Percentiles rank a stretch among this genome's conserved stretches.
Conservation (phyloP, 2,113 vertebrate species). For the Sakesphorus luctuosus region DNA sequence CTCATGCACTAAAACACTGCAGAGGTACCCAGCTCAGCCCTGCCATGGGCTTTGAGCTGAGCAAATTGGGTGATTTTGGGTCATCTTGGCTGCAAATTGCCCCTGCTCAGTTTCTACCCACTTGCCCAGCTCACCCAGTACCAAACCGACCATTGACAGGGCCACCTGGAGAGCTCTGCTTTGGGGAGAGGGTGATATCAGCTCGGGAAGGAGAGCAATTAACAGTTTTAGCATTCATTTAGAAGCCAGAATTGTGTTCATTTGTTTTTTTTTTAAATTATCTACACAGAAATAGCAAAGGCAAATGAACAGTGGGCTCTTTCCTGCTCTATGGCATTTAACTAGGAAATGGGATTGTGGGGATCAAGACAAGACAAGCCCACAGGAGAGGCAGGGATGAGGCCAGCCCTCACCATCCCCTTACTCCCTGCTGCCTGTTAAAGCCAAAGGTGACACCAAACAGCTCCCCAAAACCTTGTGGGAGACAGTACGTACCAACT, state of each 20-base stretch:
- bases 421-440: not conserved
- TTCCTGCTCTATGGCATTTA: not conserved
- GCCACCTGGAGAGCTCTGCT: not conserved
- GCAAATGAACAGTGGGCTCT: not conserved
- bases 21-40: not conserved
- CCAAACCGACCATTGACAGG: not conserved
- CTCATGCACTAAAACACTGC: rapidly evolving
- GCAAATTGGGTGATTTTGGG: not conserved
- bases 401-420: not conserved
- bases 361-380: not conserved
- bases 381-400: rapidly evolving
- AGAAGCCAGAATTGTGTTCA: not conserved
- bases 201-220: not conserved
- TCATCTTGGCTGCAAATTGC: not conserved
- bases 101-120: rapidly evolving
- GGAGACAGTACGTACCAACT: not conserved
- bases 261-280: not conserved
- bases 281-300: not conserved
- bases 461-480: not conserved
- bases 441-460: not conserved
- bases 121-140: not conserved
- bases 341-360: not conserved
- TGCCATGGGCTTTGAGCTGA: rapidly evolving
- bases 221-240: not conserved
- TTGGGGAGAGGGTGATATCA: not conserved